A percentile compares a stretch with the other conserved stretches of the same genome.
These are phyloP conservation scores for Vireo griseus DNA, from an alignment of 2,797 vertebrate species.

Conservation along the genomic window DNA sequence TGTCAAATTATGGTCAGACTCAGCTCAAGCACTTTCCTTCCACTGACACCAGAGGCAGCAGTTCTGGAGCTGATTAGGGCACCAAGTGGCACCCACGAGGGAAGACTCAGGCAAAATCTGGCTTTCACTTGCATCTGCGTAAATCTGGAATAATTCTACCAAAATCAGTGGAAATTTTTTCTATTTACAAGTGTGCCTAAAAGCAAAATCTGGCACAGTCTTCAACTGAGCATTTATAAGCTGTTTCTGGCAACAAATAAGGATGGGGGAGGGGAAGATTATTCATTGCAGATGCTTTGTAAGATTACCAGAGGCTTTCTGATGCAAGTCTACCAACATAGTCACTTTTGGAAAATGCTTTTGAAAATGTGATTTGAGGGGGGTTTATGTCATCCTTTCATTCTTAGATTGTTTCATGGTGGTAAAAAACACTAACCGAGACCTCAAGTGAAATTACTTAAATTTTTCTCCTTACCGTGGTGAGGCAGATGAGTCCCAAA, in stretches of 20 bases:
- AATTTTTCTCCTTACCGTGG: background rate
- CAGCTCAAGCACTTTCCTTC: background rate
- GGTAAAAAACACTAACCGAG: background rate
- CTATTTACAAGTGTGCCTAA: slow-evolving; percentile 32
- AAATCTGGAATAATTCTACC: background rate
- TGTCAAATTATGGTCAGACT: background rate
- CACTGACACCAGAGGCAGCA: background rate
- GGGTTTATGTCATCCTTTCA: background rate
- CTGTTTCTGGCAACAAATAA: slow-evolving; percentile 61
- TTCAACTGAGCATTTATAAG: slow-evolving; percentile 52
- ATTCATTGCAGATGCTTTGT: slow-evolving; percentile 65
- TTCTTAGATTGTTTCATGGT: background rate
- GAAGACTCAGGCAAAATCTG: background rate
- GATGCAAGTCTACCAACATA: slow-evolving; percentile 41
- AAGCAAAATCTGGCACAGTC: slow-evolving; percentile 42
- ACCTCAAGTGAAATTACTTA: background rate
- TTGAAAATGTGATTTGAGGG: slow-evolving; percentile 9
- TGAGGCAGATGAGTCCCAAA: background rate
- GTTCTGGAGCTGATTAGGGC: background rate
- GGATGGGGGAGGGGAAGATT: slow-evolving; percentile 54
- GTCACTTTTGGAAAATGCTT: slow-evolving; percentile 27
- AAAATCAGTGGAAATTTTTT: slow-evolving; percentile 3
- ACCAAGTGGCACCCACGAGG: background rate
- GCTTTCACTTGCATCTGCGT: background rate
- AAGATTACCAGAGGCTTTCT: slow-evolving; percentile 61